Evolutionary conservation across 2,888 invertebrate genomes (phyloP).

Genomic region (Himalopsyche japonica): DNA sequence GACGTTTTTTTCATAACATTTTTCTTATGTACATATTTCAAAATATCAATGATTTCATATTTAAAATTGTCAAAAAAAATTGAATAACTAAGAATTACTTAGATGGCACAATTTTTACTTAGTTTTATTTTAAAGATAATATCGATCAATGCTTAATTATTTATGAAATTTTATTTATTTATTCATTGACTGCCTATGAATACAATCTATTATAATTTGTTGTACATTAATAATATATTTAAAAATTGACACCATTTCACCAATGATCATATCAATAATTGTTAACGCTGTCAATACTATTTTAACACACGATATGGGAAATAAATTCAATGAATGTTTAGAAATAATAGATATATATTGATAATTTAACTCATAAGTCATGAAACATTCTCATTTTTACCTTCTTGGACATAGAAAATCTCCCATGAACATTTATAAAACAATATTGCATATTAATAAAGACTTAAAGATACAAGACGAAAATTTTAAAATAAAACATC

Average conservation of each 20-base stretch:
- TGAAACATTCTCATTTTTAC: slow-evolving; percentile 28
- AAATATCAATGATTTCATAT: too few relatives aligned
- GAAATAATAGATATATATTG: slow-evolving; percentile 31
- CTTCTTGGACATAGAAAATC: slow-evolving; percentile 23
- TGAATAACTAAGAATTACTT: neutral
- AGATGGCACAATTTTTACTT: neutral
- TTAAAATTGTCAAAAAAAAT: too few relatives aligned
- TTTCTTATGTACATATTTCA: too few relatives aligned
- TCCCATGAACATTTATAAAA: slow-evolving; percentile 29
- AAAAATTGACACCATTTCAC: slow-evolving; percentile 13
- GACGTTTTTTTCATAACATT: too few relatives aligned
- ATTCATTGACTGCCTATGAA: neutral
- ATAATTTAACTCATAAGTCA: slow-evolving; percentile 19
- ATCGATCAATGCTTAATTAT: neutral
- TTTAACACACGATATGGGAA: slow-evolving; percentile 23
- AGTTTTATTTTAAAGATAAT: neutral
- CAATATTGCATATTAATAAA: slow-evolving; percentile 37
- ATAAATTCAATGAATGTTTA: slow-evolving; percentile 34
- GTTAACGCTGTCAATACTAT: slow-evolving; percentile 28
- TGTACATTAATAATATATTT: neutral
- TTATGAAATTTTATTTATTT: slow-evolving; percentile 1
- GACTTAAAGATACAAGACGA: slow-evolving; percentile 33
- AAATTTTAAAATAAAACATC: slow-evolving; percentile 34
- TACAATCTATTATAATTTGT: neutral
- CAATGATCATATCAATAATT: slow-evolving; percentile 38